Evolutionary conservation across 2,888 invertebrate species (phyloP).

Genomic region (Drosophila seclusa): DNA sequence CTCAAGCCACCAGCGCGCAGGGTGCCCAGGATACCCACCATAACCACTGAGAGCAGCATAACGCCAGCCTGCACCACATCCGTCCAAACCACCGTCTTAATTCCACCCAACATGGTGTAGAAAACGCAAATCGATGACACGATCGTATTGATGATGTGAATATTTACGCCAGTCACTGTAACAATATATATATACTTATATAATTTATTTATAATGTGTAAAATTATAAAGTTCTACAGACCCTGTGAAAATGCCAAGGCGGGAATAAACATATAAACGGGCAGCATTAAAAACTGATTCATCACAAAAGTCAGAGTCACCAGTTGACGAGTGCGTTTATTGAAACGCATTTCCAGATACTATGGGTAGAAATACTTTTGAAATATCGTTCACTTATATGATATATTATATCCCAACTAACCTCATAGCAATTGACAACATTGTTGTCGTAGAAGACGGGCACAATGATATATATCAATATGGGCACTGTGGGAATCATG

Average conservation of each 20-base stretch:
- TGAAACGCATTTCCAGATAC: slow-evolving; percentile 84
- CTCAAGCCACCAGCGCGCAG: slow-evolving; percentile 83
- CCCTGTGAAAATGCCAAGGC: slow-evolving; percentile 83
- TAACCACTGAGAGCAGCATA: slow-evolving; percentile 84
- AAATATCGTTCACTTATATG: background rate
- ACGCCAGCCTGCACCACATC: slow-evolving; percentile 85
- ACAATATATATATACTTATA: slow-evolving; percentile 23
- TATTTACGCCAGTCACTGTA: slow-evolving; percentile 86
- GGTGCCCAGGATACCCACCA: slow-evolving; percentile 84
- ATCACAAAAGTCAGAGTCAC: slow-evolving; percentile 82
- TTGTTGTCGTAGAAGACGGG: slow-evolving; percentile 86
- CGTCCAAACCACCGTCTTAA: slow-evolving; percentile 86
- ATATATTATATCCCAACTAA: slow-evolving; percentile 50
- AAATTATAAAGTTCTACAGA: slow-evolving; percentile 41
- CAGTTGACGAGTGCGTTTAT: slow-evolving; percentile 79
- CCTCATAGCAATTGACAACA: slow-evolving; percentile 86
- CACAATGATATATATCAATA: slow-evolving; percentile 83
- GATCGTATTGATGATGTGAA: slow-evolving; percentile 86
- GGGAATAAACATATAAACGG: slow-evolving; percentile 83
- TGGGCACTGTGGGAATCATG: slow-evolving; percentile 83
- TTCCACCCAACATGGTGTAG: slow-evolving; percentile 86
- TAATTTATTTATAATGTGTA: background rate
- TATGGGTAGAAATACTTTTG: slow-evolving; percentile 30
- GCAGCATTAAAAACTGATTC: slow-evolving; percentile 80
- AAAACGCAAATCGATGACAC: slow-evolving; percentile 87